Evolutionary conservation across 2,797 vertebrate species (phyloP).

Genomic region (Myiotriccus ornatus): DNA sequence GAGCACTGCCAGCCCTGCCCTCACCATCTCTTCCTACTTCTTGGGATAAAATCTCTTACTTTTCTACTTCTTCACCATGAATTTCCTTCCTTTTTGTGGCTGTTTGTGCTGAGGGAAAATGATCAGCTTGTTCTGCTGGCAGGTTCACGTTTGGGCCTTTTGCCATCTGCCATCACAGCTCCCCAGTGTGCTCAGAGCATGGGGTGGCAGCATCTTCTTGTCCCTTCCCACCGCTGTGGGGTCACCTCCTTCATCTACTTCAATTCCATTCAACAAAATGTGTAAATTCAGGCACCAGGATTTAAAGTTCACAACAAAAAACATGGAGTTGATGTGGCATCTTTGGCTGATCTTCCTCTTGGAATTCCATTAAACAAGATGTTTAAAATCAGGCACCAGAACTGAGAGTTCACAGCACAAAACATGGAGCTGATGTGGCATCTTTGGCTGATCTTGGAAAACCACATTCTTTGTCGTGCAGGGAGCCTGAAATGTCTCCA

Average conservation of each 20-base stretch:
- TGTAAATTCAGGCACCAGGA: neutral
- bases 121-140: neutral
- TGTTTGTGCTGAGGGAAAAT: neutral
- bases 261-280: neutral
- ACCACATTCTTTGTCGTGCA: neutral
- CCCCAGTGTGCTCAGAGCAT: neutral
- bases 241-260: neutral
- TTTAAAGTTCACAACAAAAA: neutral
- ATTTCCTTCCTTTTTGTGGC: neutral
- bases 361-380: neutral
- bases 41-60: neutral
- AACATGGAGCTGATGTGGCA: neutral
- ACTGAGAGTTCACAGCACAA: neutral
- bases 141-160: neutral
- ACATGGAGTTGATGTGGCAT: neutral
- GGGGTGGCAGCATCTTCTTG: neutral
- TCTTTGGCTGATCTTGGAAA: neutral
- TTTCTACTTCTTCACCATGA: neutral
- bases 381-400: neutral
- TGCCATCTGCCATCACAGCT: neutral
- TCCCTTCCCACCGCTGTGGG: neutral
- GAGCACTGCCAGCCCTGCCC: neutral
- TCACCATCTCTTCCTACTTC: neutral
- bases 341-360: neutral
- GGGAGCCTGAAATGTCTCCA: rapidly evolving